These are phyloP conservation scores for Craseonycteris thonglongyai DNA, from an alignment of 2,113 vertebrate species.

Conservation along the genomic window DNA sequence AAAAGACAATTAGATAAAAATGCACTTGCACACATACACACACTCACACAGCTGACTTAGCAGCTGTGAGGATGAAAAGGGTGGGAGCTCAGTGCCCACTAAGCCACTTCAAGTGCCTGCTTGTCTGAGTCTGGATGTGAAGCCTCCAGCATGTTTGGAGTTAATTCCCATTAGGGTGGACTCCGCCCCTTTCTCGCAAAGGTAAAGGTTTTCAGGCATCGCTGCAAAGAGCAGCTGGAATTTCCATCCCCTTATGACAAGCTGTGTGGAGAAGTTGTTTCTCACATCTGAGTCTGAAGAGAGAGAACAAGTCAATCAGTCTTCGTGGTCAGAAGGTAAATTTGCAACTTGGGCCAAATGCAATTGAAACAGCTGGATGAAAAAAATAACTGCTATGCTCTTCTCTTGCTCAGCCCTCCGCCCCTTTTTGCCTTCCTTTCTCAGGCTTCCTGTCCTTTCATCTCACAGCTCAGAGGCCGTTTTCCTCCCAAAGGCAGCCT, in stretches of 20 bases:
- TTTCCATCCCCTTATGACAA: constrained; percentile 50
- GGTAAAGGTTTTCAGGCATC: constrained; percentile 62
- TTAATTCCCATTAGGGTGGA: constrained; percentile 64
- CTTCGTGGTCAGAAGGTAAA: constrained; percentile 68
- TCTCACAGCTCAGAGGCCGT: constrained; percentile 51
- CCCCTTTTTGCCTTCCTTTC: constrained; percentile 21
- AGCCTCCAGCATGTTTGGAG: constrained; percentile 59
- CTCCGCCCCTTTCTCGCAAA: constrained; percentile 68
- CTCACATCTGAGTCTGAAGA: constrained; percentile 52
- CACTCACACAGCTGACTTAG: neutral
- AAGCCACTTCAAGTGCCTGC: constrained; percentile 28
- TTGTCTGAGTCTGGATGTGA: neutral
- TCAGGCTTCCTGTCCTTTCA: constrained; percentile 56
- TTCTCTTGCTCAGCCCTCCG: neutral
- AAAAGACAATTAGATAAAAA: too few species aligned
- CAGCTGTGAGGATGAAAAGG: neutral
- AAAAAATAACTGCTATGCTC: constrained; percentile 46
- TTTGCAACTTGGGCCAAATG: constrained; percentile 62
- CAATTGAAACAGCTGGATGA: constrained; percentile 52
- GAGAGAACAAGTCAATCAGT: constrained; percentile 59
- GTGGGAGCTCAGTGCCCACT: neutral
- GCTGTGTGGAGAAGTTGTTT: constrained; percentile 56
- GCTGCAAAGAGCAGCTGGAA: constrained; percentile 59
- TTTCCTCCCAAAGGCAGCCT: constrained; percentile 48
- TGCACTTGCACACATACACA: neutral